Evolutionary conservation across 1,140 invertebrate species (phyloP).

Genomic region (Drosophila pandora): DNA sequence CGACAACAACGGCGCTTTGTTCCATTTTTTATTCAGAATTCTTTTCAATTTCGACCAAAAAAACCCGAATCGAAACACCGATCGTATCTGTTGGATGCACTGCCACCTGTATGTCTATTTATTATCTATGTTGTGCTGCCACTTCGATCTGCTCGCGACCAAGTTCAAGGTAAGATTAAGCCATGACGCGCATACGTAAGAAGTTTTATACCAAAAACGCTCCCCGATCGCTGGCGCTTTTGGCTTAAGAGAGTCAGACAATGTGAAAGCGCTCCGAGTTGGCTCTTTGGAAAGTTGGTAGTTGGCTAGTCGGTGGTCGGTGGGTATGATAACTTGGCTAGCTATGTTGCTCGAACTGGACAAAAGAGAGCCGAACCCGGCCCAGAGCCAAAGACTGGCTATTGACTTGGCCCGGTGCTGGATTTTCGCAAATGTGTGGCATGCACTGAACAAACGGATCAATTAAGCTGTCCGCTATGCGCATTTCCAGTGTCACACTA

Average conservation of each 20-base stretch:
- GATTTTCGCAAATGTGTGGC: constrained; percentile 47
- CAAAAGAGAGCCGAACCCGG: constrained; percentile 23
- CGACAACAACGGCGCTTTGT: constrained; percentile 69
- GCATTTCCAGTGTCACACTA: constrained; percentile 54
- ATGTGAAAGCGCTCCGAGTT: constrained; percentile 61
- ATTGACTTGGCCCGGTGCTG: constrained; percentile 24
- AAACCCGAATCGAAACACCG: constrained; percentile 22
- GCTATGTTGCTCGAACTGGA: background rate
- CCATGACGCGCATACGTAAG: constrained; percentile 83
- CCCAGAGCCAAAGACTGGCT: constrained; percentile 6
- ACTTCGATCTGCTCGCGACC: constrained; percentile 71
- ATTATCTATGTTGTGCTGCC: constrained; percentile 2
- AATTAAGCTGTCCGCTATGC: constrained; percentile 68
- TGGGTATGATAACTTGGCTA: background rate
- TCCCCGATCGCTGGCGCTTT: background rate
- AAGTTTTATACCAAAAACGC: constrained; percentile 79
- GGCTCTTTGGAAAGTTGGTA: constrained; percentile 72
- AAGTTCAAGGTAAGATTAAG: constrained; percentile 84
- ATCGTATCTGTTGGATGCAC: constrained; percentile 19
- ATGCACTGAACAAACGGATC: constrained; percentile 49
- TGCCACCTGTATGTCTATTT: constrained; percentile 4
- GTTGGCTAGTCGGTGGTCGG: constrained; percentile 4
- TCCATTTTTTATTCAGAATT: constrained; percentile 53
- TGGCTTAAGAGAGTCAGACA: constrained; percentile 49
- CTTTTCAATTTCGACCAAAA: constrained; percentile 4